A percentile compares a stretch with the other conserved stretches of the same genome.
Conservation (phyloP, 2,113 vertebrate genomes). For the Gavialis gangeticus region DNA sequence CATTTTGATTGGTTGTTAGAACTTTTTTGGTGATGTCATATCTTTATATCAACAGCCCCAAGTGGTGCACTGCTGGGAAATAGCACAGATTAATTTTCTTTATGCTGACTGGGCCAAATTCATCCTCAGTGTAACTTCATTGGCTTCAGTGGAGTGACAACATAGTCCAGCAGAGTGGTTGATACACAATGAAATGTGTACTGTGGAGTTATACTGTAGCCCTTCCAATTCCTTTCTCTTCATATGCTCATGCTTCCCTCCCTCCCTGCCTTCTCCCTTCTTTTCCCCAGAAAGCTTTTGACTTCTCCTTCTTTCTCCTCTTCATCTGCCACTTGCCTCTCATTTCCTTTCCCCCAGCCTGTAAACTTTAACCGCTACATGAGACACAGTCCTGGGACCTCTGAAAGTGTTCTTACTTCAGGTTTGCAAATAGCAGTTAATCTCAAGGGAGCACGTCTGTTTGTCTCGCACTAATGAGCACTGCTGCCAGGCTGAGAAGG, state of each 20-base stretch:
- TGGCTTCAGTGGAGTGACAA: background rate
- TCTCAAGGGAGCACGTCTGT: background rate
- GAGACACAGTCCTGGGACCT: background rate
- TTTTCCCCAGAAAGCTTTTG: background rate
- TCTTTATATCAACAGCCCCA: background rate
- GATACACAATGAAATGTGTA: background rate
- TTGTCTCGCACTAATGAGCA: background rate
- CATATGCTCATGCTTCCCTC: background rate
- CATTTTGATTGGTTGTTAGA: background rate
- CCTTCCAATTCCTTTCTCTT: background rate
- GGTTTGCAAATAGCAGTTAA: background rate
- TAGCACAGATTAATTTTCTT: background rate
- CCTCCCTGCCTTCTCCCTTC: background rate
- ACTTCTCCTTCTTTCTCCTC: background rate
- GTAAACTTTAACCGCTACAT: background rate
- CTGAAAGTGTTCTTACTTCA: rapidly evolving
- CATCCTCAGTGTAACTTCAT: background rate
- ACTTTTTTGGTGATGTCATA: background rate
- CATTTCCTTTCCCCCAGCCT: constrained; percentile 38
- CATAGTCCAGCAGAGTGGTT: background rate
- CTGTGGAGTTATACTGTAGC: background rate
- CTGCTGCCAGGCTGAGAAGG: background rate
- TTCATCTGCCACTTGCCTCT: constrained; percentile 21
- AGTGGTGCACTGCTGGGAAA: background rate
- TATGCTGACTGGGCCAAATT: background rate